Evolutionary conservation across 2,113 vertebrate genomes (phyloP).

Genomic region (Ellobius talpinus): DNA sequence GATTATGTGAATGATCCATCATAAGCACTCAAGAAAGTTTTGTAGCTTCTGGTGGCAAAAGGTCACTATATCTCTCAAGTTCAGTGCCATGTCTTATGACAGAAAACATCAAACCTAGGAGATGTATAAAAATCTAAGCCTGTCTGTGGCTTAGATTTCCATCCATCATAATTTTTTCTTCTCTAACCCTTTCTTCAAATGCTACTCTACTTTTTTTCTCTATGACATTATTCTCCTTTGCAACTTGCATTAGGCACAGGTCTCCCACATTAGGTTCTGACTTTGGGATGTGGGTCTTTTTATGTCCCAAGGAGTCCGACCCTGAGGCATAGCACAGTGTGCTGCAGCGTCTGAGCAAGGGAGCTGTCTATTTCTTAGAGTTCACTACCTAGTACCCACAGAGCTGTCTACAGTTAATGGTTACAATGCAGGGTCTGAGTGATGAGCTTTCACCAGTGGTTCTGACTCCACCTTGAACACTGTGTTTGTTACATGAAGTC

Average conservation of each 20-base stretch:
- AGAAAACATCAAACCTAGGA: neutral
- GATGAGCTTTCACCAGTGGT: neutral
- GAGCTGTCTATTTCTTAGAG: neutral
- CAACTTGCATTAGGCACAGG: neutral
- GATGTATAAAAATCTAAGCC: neutral
- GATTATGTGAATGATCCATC: neutral
- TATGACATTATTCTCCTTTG: neutral
- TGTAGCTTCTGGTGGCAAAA: neutral
- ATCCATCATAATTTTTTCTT: neutral
- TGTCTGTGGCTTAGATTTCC: neutral
- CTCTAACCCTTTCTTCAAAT: neutral
- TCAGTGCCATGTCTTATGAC: neutral
- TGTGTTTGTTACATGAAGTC: neutral
- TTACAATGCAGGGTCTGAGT: neutral
- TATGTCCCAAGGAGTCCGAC: neutral
- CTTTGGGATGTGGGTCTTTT: neutral
- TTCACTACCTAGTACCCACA: neutral
- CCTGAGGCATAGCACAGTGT: neutral
- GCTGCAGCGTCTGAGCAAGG: neutral
- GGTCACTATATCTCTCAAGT: neutral
- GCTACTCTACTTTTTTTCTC: slow-evolving; percentile 33
- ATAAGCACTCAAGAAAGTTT: neutral
- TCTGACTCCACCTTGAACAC: neutral
- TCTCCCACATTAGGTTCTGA: neutral
- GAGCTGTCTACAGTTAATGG: neutral